Conservation (phyloP, 1,140 invertebrate species). For the Brachystomella parvula region DNA sequence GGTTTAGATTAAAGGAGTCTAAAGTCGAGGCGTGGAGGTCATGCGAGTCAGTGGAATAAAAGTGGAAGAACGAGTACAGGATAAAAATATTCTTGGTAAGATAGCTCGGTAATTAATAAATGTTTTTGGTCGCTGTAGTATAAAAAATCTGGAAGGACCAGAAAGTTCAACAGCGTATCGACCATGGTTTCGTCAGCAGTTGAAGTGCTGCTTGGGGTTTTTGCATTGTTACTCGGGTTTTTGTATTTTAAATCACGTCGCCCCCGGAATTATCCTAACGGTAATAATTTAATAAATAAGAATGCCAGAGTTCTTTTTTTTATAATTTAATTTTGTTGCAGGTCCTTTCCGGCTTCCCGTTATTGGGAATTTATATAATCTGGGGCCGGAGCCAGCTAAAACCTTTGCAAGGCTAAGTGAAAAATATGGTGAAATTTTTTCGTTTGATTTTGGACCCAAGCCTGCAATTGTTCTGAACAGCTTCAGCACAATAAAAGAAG, state of each 20-base stretch:
- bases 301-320: not conserved
- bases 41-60: no score
- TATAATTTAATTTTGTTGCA: not conserved
- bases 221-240: not conserved
- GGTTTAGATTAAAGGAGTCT: no score
- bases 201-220: not conserved
- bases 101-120: no score
- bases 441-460: not conserved
- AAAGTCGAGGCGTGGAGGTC: no score
- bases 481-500: not conserved
- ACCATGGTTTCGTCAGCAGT: no score
- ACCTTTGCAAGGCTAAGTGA: conserved; percentile 10
- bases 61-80: no score
- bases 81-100: no score
- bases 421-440: conserved; percentile 16
- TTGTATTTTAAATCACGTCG: not conserved
- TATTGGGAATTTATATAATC: conserved; percentile 16
- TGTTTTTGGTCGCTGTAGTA: no score
- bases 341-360: conserved; percentile 5
- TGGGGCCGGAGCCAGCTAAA: conserved; percentile 3
- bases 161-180: no score
- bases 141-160: no score
- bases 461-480: not conserved
- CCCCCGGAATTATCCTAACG: not conserved
- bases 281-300: not conserved